Conservation (phyloP, 2,113 vertebrate species). For the Salvelinus alpinus region DNA sequence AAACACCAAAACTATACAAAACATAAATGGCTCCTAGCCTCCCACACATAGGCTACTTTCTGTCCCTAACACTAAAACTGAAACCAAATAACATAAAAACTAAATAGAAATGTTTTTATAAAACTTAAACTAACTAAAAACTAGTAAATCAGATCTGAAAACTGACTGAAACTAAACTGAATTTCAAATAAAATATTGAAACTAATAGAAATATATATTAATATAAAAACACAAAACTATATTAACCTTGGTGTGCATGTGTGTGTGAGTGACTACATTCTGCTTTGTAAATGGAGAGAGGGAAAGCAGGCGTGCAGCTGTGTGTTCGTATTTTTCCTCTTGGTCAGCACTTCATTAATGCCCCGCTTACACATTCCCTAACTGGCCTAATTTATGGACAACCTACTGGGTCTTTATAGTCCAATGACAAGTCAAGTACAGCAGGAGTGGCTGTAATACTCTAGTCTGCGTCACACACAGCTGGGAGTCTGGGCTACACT, state of each 20-base stretch:
- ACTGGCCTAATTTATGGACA: constrained; percentile 49
- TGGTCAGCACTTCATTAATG: constrained; percentile 44
- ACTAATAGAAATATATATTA: too few relatives aligned
- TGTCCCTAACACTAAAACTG: too few relatives aligned
- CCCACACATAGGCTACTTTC: too few relatives aligned
- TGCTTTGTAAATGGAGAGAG: constrained; percentile 22
- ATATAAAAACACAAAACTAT: too few relatives aligned
- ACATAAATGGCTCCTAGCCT: too few relatives aligned
- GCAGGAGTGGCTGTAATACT: constrained; percentile 34
- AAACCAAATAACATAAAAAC: too few relatives aligned
- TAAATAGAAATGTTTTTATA: too few relatives aligned
- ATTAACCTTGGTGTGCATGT: neutral
- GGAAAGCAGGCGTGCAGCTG: constrained; percentile 25
- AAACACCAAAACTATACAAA: too few relatives aligned
- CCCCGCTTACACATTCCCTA: constrained; percentile 47
- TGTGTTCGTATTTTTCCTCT: constrained; percentile 21
- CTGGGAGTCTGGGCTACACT: constrained; percentile 49
- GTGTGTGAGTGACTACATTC: constrained; percentile 13
- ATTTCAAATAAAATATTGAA: too few relatives aligned
- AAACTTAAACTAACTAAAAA: too few relatives aligned
- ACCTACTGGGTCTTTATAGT: constrained; percentile 47
- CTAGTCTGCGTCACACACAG: constrained; percentile 45
- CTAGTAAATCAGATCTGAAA: too few relatives aligned
- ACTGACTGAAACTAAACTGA: too few relatives aligned
- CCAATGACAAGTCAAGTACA: constrained; percentile 22